phyloP scores from a whole-genome alignment of 2,888 invertebrate genomes.

The Notocelia uddmanniana region DNA sequence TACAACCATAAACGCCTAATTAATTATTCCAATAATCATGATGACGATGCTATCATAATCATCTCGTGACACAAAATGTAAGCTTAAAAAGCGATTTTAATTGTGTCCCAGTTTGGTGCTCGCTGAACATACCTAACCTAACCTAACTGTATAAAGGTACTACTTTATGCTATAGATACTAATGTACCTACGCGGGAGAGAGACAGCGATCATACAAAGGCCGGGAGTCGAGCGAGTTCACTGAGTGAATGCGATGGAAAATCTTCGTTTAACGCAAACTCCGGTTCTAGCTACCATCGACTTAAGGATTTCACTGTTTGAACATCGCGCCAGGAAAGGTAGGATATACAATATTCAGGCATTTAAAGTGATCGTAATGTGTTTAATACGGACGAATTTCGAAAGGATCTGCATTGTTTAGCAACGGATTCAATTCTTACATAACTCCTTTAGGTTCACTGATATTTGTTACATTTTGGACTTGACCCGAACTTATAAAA shows the following conservation, averaged over 20 bases:
- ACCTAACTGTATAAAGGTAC: neutral
- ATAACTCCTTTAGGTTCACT: neutral
- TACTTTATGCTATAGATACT: neutral
- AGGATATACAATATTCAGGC: neutral
- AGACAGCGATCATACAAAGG: neutral
- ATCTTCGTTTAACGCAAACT: conserved; percentile 13
- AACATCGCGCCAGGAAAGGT: neutral
- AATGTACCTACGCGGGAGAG: conserved; percentile 7
- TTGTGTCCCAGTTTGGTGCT: conserved; percentile 1
- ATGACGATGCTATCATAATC: neutral
- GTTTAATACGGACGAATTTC: neutral
- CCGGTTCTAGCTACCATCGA: conserved; percentile 1
- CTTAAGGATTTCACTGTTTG: neutral
- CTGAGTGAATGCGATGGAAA: conserved; percentile 22
- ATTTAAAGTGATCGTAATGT: neutral
- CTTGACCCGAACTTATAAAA: too few relatives aligned
- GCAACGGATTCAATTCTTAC: neutral
- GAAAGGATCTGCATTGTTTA: neutral
- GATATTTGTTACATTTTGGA: neutral
- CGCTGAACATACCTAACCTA: conserved; percentile 1
- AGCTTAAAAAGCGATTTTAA: conserved; percentile 1
- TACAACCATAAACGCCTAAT: neutral
- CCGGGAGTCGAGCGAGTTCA: conserved; percentile 2
- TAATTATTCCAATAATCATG: neutral
- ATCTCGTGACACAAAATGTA: neutral